Percentiles rank a stretch among this genome's conserved stretches.
phyloP scores from a whole-genome alignment of 2,797 vertebrate genomes.

The Rachycentron canadum region DNA sequence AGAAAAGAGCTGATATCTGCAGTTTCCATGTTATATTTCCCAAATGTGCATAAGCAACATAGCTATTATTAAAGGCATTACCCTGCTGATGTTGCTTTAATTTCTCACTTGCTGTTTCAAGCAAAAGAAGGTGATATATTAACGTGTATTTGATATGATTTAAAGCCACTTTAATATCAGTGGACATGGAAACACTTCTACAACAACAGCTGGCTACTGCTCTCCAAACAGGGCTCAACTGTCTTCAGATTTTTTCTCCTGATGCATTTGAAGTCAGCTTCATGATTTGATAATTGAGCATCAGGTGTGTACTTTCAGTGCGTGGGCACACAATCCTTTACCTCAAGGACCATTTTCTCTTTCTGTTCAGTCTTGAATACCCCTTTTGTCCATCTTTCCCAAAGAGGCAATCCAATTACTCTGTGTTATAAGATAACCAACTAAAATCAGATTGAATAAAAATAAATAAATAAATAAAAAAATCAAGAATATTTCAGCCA shows the following conservation, averaged over 20 bases:
- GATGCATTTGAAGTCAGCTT: neutral
- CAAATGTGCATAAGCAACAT: too few relatives aligned
- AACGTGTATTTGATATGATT: neutral
- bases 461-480: too few relatives aligned
- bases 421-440: slow-evolving; percentile 23
- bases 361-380: slow-evolving; percentile 41
- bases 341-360: slow-evolving; percentile 50
- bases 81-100: neutral
- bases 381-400: slow-evolving; percentile 50
- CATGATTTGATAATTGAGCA: slow-evolving; percentile 9
- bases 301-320: slow-evolving; percentile 49
- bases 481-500: neutral
- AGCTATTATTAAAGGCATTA: neutral
- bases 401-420: slow-evolving; percentile 51
- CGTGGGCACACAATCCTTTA: slow-evolving; percentile 47
- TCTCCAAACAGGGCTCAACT: slow-evolving; percentile 1
- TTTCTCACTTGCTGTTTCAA: neutral
- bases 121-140: neutral
- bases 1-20: neutral
- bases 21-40: neutral
- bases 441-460: slow-evolving; percentile 9
- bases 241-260: neutral
- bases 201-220: neutral
- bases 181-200: neutral
- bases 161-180: neutral